Evolutionary conservation across 2,113 vertebrate species (phyloP).

Genomic region (Cyrtonyx montezumae): DNA sequence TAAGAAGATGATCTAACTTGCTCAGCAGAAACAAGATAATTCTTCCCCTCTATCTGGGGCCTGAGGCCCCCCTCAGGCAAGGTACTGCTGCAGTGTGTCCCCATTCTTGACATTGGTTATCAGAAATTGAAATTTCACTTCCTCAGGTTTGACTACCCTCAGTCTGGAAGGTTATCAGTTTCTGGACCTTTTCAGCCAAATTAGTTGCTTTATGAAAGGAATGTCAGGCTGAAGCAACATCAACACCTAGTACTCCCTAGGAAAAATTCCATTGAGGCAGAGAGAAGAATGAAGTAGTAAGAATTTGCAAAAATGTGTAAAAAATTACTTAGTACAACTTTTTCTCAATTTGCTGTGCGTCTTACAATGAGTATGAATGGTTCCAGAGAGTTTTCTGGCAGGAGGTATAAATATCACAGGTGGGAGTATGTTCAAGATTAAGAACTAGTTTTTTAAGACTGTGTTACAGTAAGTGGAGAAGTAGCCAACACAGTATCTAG

Average conservation of each 20-base stretch:
- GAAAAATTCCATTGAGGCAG: accelerated
- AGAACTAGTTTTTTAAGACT: not conserved
- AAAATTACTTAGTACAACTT: not conserved
- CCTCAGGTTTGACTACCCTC: not conserved
- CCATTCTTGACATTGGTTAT: not conserved
- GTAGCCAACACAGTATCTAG: no score
- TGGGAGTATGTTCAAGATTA: not conserved
- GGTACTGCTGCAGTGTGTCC: not conserved
- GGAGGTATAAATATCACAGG: not conserved
- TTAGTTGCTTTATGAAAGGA: not conserved
- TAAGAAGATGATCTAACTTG: not conserved
- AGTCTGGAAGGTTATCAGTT: not conserved
- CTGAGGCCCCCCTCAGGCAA: not conserved
- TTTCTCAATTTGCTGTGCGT: not conserved
- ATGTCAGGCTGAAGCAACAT: not conserved
- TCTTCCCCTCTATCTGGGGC: not conserved
- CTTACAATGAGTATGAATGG: not conserved
- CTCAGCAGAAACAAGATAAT: not conserved
- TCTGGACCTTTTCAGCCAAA: not conserved
- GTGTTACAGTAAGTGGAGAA: not conserved
- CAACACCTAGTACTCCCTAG: not conserved
- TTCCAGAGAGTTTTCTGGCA: not conserved
- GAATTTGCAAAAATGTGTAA: not conserved
- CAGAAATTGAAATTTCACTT: not conserved
- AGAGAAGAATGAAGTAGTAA: not conserved